These are phyloP conservation scores for Myrmecophaga tridactyla DNA, from an alignment of 2,113 vertebrate genomes.

Conservation along the genomic window DNA sequence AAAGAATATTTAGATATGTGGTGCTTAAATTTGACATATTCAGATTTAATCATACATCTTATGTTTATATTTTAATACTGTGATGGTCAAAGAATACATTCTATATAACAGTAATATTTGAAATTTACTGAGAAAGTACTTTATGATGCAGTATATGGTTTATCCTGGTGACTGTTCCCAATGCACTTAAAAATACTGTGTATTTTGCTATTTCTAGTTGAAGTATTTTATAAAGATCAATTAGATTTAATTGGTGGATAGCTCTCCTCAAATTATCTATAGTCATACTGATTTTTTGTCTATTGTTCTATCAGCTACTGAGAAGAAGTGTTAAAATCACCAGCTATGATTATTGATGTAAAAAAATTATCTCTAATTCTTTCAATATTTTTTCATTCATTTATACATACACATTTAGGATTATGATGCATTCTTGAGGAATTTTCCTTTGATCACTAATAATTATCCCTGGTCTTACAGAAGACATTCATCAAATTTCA, in stretches of 20 bases:
- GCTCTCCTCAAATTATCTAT: neutral
- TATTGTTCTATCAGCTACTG: neutral
- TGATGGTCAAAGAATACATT: too few relatives aligned
- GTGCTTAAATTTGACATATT: too few relatives aligned
- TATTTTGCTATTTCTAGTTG: neutral
- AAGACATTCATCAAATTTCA: neutral
- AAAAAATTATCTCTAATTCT: neutral
- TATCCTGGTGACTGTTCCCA: neutral
- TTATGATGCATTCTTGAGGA: neutral
- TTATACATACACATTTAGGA: neutral
- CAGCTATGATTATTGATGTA: neutral
- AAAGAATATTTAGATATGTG: too few relatives aligned
- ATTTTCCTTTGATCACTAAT: neutral
- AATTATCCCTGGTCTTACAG: neutral
- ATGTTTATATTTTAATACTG: too few relatives aligned
- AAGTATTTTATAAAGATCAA: neutral
- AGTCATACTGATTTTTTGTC: neutral
- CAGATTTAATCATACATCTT: too few relatives aligned
- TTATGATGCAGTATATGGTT: neutral
- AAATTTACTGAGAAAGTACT: neutral
- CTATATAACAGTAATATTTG: too few relatives aligned
- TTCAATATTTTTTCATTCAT: neutral
- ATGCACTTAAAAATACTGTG: neutral
- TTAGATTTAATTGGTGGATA: neutral
- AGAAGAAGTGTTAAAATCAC: neutral